A percentile compares a stretch with the other conserved stretches of the same genome.
Evolutionary conservation across 1,140 invertebrate genomes (phyloP).

Genomic region (Nebria ingens): DNA sequence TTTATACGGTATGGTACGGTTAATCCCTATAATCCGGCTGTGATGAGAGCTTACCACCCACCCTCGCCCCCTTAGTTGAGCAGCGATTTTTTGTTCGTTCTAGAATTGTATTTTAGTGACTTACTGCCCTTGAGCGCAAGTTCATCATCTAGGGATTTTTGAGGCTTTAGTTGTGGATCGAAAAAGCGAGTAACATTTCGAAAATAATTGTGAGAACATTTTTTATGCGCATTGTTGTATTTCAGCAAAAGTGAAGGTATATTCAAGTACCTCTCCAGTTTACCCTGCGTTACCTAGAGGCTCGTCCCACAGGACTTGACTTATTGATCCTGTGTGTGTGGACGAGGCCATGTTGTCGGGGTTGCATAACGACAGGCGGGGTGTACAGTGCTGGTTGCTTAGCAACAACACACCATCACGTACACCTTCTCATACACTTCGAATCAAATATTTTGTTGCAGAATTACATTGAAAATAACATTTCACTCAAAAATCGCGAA

Average conservation of each 20-base stretch:
- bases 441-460: too few species aligned
- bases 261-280: background rate
- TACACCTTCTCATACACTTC: too few species aligned
- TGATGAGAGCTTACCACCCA: constrained; percentile 5
- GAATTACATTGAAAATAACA: too few species aligned
- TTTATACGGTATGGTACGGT: background rate
- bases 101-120: too few species aligned
- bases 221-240: too few species aligned
- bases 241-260: too few species aligned
- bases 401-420: background rate
- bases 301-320: constrained; percentile 16
- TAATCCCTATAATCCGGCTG: constrained; percentile 1
- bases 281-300: background rate
- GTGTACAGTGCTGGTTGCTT: background rate
- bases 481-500: too few species aligned
- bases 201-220: too few species aligned
- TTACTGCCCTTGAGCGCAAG: too few species aligned
- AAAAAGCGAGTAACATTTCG: too few species aligned
- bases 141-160: too few species aligned
- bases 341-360: background rate
- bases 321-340: constrained; percentile 15
- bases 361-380: background rate
- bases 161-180: too few species aligned
- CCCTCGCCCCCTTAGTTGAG: background rate
- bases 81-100: background rate